Conservation (phyloP, 2,113 vertebrate genomes). For the Ginglymostoma cirratum region DNA sequence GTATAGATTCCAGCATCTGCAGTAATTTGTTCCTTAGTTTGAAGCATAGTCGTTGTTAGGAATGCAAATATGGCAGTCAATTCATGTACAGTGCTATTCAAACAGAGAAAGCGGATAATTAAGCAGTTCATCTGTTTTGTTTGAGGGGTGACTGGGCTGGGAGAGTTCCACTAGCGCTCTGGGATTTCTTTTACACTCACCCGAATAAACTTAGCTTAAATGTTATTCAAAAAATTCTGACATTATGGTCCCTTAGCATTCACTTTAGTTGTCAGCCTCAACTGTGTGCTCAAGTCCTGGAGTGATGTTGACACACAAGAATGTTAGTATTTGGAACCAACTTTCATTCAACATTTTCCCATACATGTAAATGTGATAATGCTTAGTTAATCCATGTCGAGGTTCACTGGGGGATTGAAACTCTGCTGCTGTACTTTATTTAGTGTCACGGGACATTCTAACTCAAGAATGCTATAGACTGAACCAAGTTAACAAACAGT, state of each 20-base stretch:
- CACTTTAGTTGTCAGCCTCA: not conserved
- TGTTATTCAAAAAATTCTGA: not conserved
- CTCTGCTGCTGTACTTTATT: not conserved
- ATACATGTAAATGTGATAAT: too few species aligned
- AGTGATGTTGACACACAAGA: not conserved
- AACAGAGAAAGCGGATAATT: not conserved
- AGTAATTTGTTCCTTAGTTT: not conserved
- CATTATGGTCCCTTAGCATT: not conserved
- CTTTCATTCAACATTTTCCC: too few species aligned
- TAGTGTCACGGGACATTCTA: too few species aligned
- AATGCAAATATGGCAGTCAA: not conserved
- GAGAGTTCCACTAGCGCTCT: not conserved
- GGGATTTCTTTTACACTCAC: not conserved
- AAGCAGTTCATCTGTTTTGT: not conserved
- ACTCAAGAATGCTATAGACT: not conserved
- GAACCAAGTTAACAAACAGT: not conserved
- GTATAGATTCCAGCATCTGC: too few species aligned
- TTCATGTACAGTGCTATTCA: not conserved
- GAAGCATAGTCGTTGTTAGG: not conserved
- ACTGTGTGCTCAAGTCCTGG: too few species aligned
- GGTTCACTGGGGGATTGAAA: not conserved
- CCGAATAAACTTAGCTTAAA: not conserved
- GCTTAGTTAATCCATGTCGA: not conserved
- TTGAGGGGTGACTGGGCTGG: not conserved
- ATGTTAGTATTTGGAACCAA: too few species aligned